Evolutionary conservation across 1,140 invertebrate species (phyloP).

Genomic region (Drosophila suzukii): DNA sequence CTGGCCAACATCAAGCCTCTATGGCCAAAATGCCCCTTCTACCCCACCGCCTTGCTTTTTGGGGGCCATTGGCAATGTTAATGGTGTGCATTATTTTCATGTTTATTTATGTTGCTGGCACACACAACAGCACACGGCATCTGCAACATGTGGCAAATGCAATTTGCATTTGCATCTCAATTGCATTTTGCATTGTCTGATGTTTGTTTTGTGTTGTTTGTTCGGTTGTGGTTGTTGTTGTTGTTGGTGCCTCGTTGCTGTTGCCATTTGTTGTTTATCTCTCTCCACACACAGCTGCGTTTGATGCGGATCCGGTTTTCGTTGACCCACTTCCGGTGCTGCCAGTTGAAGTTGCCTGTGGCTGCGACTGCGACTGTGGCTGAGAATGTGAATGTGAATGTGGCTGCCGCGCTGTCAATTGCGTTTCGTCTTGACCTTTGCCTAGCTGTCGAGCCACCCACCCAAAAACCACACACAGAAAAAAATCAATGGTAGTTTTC

Average conservation of each 20-base stretch:
- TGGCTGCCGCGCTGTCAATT: slow-evolving; percentile 31
- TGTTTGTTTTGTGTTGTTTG: slow-evolving; percentile 64
- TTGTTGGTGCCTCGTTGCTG: slow-evolving; percentile 23
- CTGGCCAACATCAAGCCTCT: slow-evolving; percentile 12
- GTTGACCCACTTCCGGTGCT: slow-evolving; percentile 77
- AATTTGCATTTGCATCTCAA: slow-evolving; percentile 81
- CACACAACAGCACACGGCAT: slow-evolving; percentile 26
- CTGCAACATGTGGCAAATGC: slow-evolving; percentile 69
- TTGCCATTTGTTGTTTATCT: slow-evolving; percentile 58
- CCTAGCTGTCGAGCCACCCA: slow-evolving; percentile 21
- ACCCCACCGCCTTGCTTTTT: slow-evolving; percentile 46
- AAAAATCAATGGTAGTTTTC: background rate
- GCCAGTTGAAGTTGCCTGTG: slow-evolving; percentile 45
- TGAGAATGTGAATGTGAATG: slow-evolving; percentile 3
- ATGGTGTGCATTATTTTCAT: slow-evolving; percentile 80
- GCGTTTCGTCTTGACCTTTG: slow-evolving; percentile 67
- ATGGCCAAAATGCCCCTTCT: background rate
- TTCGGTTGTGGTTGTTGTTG: slow-evolving; percentile 16
- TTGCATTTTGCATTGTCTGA: slow-evolving; percentile 75
- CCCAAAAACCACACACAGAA: background rate
- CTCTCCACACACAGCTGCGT: slow-evolving; percentile 73
- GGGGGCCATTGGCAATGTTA: slow-evolving; percentile 80
- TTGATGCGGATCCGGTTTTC: slow-evolving; percentile 75
- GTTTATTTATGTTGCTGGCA: slow-evolving; percentile 77
- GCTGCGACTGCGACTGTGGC: background rate